Conservation (phyloP, 2,888 invertebrate genomes). For the Muscina levida region DNA sequence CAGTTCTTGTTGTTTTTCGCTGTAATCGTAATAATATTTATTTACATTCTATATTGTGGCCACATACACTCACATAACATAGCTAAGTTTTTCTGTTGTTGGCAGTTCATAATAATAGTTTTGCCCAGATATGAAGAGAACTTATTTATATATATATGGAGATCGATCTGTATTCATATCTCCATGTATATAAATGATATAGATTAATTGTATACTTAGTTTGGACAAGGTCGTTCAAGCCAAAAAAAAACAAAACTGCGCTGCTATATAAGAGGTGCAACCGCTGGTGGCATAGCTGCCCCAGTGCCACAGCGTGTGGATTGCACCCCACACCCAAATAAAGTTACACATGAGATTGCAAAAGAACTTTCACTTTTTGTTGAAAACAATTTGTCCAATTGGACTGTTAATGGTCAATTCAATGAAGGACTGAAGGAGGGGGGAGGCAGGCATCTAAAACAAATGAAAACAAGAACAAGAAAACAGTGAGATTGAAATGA, state of each 20-base stretch:
- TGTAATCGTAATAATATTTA: conserved; percentile 12
- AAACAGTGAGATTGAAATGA: too few species aligned
- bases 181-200: conserved; percentile 5
- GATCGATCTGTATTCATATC: neutral
- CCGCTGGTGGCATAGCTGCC: too few species aligned
- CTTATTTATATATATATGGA: neutral
- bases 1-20: conserved; percentile 26
- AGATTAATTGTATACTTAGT: conserved; percentile 22
- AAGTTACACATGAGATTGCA: neutral
- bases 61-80: too few species aligned
- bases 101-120: conserved; percentile 25
- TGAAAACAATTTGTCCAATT: too few species aligned
- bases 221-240: conserved; percentile 33
- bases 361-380: conserved; percentile 17
- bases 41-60: conserved; percentile 19
- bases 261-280: conserved; percentile 6
- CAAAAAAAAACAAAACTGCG: conserved; percentile 4
- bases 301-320: too few species aligned
- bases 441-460: too few species aligned
- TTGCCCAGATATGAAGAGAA: conserved; percentile 5
- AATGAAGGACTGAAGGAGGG: too few species aligned
- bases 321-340: conserved; percentile 32
- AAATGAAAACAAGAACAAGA: too few species aligned
- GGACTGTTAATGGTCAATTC: too few species aligned
- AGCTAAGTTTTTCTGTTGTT: neutral